Base-by-base conservation (phyloP, 2,113 vertebrate species). In the Oryzias curvinotus region DNA sequence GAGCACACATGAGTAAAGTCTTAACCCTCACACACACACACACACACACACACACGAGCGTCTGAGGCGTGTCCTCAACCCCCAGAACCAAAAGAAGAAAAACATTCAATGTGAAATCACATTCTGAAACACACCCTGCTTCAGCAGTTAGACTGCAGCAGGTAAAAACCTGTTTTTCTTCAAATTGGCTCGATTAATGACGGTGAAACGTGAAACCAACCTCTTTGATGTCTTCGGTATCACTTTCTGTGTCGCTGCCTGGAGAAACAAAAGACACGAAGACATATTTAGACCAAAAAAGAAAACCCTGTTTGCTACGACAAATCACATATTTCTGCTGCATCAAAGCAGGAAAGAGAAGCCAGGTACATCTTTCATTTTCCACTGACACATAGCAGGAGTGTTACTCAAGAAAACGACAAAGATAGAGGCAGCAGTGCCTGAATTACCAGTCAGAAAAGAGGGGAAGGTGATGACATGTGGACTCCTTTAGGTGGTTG, bases 161-260 rank as follows among this genome's bases (percentile, higher is more conserved):
- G 73, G 84, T 75, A 71, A 56, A 80, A 80, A 83, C 81, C 68
- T 74, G 84, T 83, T 78, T 47, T 18, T 52, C 62, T 54, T 26
- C 17, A 23, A 67, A 69, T 48, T 48, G 25, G 8, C 30, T 25
- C 19, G 4, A 73, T 77, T 79, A 82, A 73, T 84, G n/a, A 79
- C 70, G 46, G 13, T 61, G 3, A 23, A 41, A 51, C 5, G n/a
- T 13, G 14, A 55, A 25, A 80, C 93, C 91, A 74, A 97, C 96
- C 92, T 93, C 93, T 52, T 93, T 78, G 44, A 84, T 91, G 84
- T 96, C 94, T 71, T 96, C 95, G 57, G 67, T 78, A 48, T 98
- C 96, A 0, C 96, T 98, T 66, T 99, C 96, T 15, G 91, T 97
- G 90, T 98, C 97, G n/a, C 96, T 99, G 88, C 94, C 97, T 97